Percentiles rank a stretch among this genome's conserved stretches.
These are phyloP conservation scores for Drosophila mayaguana DNA, from an alignment of 2,888 invertebrate species.

Conservation along the genomic window DNA sequence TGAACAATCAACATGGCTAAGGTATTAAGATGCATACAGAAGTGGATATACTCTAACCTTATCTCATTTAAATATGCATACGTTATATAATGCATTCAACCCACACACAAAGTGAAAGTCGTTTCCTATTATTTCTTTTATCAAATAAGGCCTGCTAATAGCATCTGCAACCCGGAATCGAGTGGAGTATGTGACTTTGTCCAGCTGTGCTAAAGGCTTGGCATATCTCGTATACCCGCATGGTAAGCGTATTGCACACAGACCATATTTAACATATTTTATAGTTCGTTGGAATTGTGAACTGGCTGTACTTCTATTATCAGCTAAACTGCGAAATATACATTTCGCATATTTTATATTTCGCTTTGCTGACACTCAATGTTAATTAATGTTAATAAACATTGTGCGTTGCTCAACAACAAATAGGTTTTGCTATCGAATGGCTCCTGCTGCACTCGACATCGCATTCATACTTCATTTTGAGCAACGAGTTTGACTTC, in stretches of 20 bases:
- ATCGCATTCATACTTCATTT: neutral
- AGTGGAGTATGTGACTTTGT: neutral
- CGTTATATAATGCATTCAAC: neutral
- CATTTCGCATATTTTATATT: neutral
- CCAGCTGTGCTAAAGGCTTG: neutral
- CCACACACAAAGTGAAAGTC: constrained; percentile 34
- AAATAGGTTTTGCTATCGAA: neutral
- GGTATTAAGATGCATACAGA: constrained; percentile 1
- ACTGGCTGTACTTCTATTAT: constrained; percentile 49
- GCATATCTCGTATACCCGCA: neutral
- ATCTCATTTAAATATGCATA: neutral
- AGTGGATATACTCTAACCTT: constrained; percentile 32
- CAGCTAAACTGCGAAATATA: neutral
- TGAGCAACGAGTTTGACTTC: constrained; percentile 2
- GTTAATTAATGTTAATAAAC: neutral
- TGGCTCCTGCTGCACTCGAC: neutral
- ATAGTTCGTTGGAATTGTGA: constrained; percentile 44
- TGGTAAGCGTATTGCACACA: constrained; percentile 2
- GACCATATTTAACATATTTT: constrained; percentile 46
- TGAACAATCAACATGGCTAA: neutral
- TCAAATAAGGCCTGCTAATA: neutral
- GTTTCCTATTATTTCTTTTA: constrained; percentile 3
- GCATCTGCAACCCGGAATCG: neutral
- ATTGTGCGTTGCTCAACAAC: constrained; percentile 6
- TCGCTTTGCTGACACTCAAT: constrained; percentile 13